Base-by-base conservation (phyloP, 92 coral and sea anemone genomes). In the Paragorgia papillata region DNA sequence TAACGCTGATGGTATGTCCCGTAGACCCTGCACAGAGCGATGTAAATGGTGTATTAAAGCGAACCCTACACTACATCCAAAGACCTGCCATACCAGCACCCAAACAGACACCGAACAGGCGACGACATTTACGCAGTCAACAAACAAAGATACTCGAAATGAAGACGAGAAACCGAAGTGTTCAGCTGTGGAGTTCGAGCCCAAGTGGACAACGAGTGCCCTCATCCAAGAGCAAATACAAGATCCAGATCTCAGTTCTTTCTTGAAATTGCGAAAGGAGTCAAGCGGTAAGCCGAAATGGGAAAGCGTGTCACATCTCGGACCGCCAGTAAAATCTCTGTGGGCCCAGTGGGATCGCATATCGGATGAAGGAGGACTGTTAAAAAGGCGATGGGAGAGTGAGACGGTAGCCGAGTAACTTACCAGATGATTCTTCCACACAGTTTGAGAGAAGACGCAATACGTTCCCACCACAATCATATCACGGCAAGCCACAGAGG, bases 1-100 rank as follows among this genome's bases (percentile, higher is more conserved):
- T 50, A 89, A 82, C 32, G 86, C 89, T 5, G 89, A 85, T 50
- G 79, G 89, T n/a, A 28, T 80, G 83, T 83, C 90, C 8, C 83
- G 88, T n/a, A 80, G 88, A 34, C 84, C 90, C 14, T 79, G 90
- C 66, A 74, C 73, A 1, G 88, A 83, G 19, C 73, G 79, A 19
- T 86, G 87, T 26, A 82, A 62, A 67, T 82, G 86, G 75, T 82
- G 85, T 28, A 53, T 3, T 21, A 56, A 76, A 44, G 29, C 27
- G 60, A 54, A 69, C 26, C 20, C 55, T 19, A 63, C 68, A 69
- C 56, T 46, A 35, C 46, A 46, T 41, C 76, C 57, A 61, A 19
- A 57, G 80, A 29, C 39, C 69, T 60, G 84, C 58, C 58, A 56
- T 56, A 66, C 58, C 56, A 64, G 65, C 33, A 70, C 67, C 13